phyloP scores from a whole-genome alignment of 1,140 invertebrate species.

The Calliopsis andreniformis region DNA sequence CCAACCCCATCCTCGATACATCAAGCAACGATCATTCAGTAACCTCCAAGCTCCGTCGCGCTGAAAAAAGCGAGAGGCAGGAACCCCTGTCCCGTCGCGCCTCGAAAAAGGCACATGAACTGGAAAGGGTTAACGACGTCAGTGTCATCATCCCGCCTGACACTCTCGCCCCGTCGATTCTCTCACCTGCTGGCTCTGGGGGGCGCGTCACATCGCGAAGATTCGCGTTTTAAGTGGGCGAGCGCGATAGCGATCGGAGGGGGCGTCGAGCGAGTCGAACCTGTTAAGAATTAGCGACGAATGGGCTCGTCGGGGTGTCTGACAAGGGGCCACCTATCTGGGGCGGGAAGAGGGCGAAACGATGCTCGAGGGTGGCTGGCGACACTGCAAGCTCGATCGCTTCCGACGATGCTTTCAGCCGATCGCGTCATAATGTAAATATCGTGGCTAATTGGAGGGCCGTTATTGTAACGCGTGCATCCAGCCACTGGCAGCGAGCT shows the following conservation, averaged over 20 bases:
- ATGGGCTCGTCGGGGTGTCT: constrained; percentile 49
- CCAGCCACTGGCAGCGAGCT: constrained; percentile 12
- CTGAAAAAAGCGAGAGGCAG: not conserved
- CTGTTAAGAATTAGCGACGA: constrained; percentile 35
- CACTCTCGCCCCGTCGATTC: constrained; percentile 29
- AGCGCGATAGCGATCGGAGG: not conserved
- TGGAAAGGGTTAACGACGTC: constrained; percentile 20
- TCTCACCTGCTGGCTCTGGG: constrained; percentile 20
- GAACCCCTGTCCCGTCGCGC: not conserved
- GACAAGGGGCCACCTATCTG: constrained; percentile 54
- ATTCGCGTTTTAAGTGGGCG: not conserved
- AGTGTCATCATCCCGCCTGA: not conserved
- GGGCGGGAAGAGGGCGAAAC: constrained; percentile 23
- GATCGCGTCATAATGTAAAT: constrained; percentile 78
- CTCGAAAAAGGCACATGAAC: not conserved
- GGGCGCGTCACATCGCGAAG: constrained; percentile 26
- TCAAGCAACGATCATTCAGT: not conserved
- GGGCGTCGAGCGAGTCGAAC: not conserved
- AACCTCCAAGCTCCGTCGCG: not conserved
- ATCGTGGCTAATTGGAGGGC: constrained; percentile 79
- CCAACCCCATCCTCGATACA: not conserved
- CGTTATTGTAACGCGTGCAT: constrained; percentile 68
- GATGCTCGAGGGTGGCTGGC: constrained; percentile 24
- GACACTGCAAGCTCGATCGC: constrained; percentile 55
- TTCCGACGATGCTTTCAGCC: constrained; percentile 60